Percentiles rank a stretch among this genome's conserved stretches.
phyloP scores from a whole-genome alignment of 2,888 invertebrate genomes.

The Cerastoderma edule region DNA sequence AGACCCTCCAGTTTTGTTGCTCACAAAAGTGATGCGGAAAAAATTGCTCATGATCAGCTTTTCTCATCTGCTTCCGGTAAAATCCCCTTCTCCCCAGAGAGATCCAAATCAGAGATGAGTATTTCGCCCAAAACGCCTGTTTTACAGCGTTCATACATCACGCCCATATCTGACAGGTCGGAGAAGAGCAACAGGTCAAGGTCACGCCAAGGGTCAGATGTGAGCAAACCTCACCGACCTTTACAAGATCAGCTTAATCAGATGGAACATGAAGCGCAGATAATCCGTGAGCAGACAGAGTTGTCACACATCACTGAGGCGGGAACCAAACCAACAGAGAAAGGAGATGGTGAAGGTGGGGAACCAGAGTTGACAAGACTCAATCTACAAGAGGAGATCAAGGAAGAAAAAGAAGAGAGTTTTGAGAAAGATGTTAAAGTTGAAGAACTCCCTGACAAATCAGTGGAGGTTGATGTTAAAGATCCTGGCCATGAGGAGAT shows the following conservation, averaged over 20 bases:
- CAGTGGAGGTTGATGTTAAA: too few relatives aligned
- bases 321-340: slow-evolving; percentile 42
- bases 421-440: background rate
- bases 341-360: slow-evolving; percentile 22
- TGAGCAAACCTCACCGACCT: slow-evolving; percentile 39
- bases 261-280: slow-evolving; percentile 50
- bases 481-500: slow-evolving; percentile 23
- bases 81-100: slow-evolving; percentile 36
- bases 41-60: background rate
- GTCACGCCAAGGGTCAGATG: slow-evolving; percentile 41
- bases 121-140: slow-evolving; percentile 44
- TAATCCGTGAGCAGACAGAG: slow-evolving; percentile 62
- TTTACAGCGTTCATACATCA: slow-evolving; percentile 52
- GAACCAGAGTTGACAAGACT: slow-evolving; percentile 33
- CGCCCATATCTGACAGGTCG: slow-evolving; percentile 49
- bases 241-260: slow-evolving; percentile 54
- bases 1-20: slow-evolving; percentile 49
- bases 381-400: slow-evolving; percentile 37
- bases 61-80: slow-evolving; percentile 3
- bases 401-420: slow-evolving; percentile 35
- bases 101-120: slow-evolving; percentile 52
- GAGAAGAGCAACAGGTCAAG: slow-evolving; percentile 25
- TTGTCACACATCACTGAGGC: slow-evolving; percentile 49
- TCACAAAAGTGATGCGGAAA: background rate
- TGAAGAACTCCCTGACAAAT: too few relatives aligned